These are phyloP conservation scores for Hipposideros armiger DNA, from an alignment of 2,113 vertebrate species.

Conservation along the genomic window DNA sequence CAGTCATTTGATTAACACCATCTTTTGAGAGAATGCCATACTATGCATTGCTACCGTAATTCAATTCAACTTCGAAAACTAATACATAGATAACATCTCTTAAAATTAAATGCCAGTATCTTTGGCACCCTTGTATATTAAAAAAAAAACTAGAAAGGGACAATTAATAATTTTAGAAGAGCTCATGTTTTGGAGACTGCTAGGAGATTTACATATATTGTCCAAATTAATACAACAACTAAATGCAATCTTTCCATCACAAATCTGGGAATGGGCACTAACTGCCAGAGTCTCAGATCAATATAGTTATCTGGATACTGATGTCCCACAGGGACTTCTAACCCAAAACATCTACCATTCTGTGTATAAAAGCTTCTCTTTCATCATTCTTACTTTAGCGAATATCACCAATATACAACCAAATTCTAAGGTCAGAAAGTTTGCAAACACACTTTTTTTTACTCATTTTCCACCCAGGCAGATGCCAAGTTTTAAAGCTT, in stretches of 20 bases:
- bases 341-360: background rate
- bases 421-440: background rate
- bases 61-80: too few relatives aligned
- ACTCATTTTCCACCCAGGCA: background rate
- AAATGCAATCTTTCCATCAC: background rate
- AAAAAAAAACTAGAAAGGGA: background rate
- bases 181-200: background rate
- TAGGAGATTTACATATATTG: slow-evolving; percentile 33
- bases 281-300: background rate
- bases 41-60: too few relatives aligned
- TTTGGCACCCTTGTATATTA: too few relatives aligned
- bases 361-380: background rate
- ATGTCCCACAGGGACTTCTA: background rate
- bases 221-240: background rate
- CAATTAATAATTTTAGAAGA: slow-evolving; percentile 46
- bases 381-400: background rate
- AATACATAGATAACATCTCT: too few relatives aligned
- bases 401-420: background rate
- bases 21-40: too few relatives aligned
- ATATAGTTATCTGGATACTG: background rate
- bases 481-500: background rate
- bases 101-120: background rate
- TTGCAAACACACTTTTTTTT: background rate
- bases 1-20: too few relatives aligned
- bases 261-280: background rate